Conservation (phyloP, 1,140 invertebrate species). For the Drosophila malerkotliana region DNA sequence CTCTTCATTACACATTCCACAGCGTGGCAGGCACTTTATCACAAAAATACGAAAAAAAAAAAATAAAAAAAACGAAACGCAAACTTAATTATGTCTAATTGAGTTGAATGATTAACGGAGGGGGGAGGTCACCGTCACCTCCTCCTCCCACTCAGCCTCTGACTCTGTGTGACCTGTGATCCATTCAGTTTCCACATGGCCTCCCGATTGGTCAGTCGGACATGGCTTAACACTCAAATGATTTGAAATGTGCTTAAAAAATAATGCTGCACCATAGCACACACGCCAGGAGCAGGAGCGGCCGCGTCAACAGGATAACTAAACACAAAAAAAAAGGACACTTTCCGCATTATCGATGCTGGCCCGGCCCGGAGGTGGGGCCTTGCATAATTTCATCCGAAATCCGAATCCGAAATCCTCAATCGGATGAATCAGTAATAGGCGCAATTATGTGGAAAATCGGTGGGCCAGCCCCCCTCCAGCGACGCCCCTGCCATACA, state of each 20-base stretch:
- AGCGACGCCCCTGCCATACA: background rate
- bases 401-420: background rate
- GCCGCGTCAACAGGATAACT: too few relatives aligned
- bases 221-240: slow-evolving; percentile 61
- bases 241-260: slow-evolving; percentile 69
- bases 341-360: background rate
- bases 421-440: background rate
- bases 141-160: background rate
- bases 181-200: slow-evolving; percentile 58
- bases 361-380: background rate
- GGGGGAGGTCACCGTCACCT: background rate
- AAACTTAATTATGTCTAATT: slow-evolving; percentile 51
- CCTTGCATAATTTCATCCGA: background rate
- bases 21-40: slow-evolving; percentile 1
- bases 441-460: background rate
- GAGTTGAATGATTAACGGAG: slow-evolving; percentile 53
- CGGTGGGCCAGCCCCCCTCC: background rate
- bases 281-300: background rate
- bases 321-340: slow-evolving; percentile 4
- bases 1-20: slow-evolving; percentile 37
- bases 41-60: background rate
- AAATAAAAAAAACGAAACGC: background rate
- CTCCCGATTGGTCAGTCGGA: slow-evolving; percentile 57
- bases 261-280: slow-evolving; percentile 37
- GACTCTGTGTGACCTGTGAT: slow-evolving; percentile 46